Percentiles rank a stretch among this genome's conserved stretches.
Conservation (phyloP, 2,888 invertebrate species). For the Apotomis turbidana region DNA sequence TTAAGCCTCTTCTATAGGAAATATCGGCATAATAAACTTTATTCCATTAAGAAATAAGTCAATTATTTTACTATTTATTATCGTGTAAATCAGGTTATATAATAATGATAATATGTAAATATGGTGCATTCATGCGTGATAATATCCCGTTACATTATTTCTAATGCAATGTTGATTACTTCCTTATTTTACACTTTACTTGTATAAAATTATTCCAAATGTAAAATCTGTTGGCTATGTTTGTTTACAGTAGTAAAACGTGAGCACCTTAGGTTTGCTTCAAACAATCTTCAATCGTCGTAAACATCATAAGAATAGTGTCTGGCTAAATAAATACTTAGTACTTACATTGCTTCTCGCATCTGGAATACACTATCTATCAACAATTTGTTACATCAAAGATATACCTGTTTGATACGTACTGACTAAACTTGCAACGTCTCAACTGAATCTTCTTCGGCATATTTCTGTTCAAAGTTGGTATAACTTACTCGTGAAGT, state of each 20-base stretch:
- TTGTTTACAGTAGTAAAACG: slow-evolving; percentile 29
- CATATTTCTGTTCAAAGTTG: background rate
- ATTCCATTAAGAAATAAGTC: too few species aligned
- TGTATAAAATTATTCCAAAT: background rate
- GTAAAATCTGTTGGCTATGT: slow-evolving; percentile 18
- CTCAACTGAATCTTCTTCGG: too few species aligned
- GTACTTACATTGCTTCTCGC: background rate
- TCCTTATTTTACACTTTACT: background rate
- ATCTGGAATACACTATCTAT: background rate
- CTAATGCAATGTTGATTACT: too few species aligned
- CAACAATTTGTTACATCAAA: background rate
- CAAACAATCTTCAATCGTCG: slow-evolving; percentile 19
- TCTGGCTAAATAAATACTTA: slow-evolving; percentile 2
- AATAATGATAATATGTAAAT: too few species aligned
- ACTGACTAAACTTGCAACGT: too few species aligned
- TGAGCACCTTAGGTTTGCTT: slow-evolving; percentile 9
- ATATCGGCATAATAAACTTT: too few species aligned
- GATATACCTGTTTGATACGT: too few species aligned
- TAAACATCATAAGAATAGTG: slow-evolving; percentile 23
- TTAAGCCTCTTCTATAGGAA: too few species aligned
- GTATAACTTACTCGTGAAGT: background rate
- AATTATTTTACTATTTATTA: too few species aligned
- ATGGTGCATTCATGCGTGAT: too few species aligned
- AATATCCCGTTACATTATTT: background rate
- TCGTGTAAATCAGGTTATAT: too few species aligned